These are phyloP conservation scores for Trachythela sp. DNA, from an alignment of 64 coral and sea anemone genomes.

Conservation along the genomic window DNA sequence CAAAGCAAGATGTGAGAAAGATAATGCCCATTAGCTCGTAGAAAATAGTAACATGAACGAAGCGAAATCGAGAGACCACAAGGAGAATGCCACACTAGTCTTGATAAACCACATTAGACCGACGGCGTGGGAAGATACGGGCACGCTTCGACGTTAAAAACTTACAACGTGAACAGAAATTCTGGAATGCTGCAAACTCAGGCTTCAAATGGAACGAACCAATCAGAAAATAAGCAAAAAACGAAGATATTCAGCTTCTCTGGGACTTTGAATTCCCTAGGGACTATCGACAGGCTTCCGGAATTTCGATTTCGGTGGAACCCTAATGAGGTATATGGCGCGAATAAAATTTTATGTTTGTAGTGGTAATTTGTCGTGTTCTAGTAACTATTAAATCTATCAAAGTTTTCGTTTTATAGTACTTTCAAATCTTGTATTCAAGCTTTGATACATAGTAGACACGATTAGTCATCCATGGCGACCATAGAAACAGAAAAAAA, in stretches of 20 bases:
- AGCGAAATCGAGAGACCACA: background rate
- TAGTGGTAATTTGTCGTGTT: background rate
- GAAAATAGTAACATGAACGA: background rate
- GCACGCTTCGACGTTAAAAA: background rate
- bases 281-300: background rate
- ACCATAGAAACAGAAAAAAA: no score
- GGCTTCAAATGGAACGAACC: background rate
- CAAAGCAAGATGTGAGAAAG: background rate
- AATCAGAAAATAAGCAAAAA: background rate
- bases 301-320: background rate
- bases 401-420: no score
- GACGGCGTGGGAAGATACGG: background rate
- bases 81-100: background rate
- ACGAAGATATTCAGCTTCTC: background rate
- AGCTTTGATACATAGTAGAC: no score
- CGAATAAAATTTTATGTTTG: background rate
- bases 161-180: background rate
- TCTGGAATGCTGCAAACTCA: background rate
- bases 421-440: no score
- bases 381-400: background rate
- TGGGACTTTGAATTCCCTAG: background rate
- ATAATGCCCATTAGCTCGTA: background rate
- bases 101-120: background rate
- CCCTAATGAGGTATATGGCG: background rate
- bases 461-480: no score